Evolutionary conservation across 2,113 vertebrate genomes (phyloP).

Genomic region (Laticauda colubrina): DNA sequence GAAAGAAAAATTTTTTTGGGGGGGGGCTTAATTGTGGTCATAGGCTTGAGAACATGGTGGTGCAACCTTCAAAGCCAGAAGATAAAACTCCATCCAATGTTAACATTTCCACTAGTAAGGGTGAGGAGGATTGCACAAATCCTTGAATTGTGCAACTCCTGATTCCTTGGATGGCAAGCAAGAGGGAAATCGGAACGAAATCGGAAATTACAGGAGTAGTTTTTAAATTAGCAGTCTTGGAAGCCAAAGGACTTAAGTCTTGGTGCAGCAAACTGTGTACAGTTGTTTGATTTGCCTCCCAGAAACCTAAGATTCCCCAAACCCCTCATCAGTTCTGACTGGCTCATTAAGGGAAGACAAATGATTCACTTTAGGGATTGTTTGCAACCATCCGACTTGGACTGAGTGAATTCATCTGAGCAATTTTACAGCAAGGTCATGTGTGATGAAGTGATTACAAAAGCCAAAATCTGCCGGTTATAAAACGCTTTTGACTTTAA

Average conservation of each 20-base stretch:
- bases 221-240: slow-evolving; percentile 62
- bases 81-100: slow-evolving; percentile 37
- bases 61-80: slow-evolving; percentile 38
- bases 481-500: slow-evolving; percentile 7
- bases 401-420: slow-evolving; percentile 36
- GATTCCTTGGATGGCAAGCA: slow-evolving; percentile 53
- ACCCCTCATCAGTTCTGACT: slow-evolving; percentile 59
- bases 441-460: not conserved
- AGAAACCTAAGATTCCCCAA: slow-evolving; percentile 64
- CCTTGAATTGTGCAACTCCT: slow-evolving; percentile 49
- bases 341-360: slow-evolving; percentile 63
- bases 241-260: slow-evolving; percentile 15
- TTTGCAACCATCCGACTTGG: slow-evolving; percentile 35
- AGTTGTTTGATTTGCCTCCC: slow-evolving; percentile 48
- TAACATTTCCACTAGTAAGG: slow-evolving; percentile 28
- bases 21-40: not conserved
- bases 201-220: slow-evolving; percentile 38
- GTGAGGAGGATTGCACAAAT: slow-evolving; percentile 38
- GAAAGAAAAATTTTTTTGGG: not conserved
- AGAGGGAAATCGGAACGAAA: slow-evolving; percentile 7
- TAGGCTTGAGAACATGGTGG: not conserved
- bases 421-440: slow-evolving; percentile 31
- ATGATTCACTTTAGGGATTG: slow-evolving; percentile 61
- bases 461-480: not conserved
- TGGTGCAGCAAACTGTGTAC: slow-evolving; percentile 12